phyloP scores from a whole-genome alignment of 2,113 vertebrate species.

The Numenius arquata region DNA sequence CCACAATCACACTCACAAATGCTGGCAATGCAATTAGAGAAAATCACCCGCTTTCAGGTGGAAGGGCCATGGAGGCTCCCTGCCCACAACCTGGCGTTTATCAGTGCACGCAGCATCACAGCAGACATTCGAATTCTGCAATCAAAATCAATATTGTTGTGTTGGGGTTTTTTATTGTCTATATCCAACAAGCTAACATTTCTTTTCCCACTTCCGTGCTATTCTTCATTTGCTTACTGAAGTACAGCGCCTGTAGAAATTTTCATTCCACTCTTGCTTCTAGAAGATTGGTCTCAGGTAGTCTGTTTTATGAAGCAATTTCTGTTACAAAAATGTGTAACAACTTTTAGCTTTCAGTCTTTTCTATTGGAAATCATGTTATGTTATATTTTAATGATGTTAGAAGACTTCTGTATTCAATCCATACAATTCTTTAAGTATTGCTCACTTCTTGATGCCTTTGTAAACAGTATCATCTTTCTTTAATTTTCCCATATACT shows the following conservation, averaged over 20 bases:
- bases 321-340: not conserved
- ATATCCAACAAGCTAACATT: not conserved
- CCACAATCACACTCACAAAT: not conserved
- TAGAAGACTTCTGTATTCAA: not conserved
- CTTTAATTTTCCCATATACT: not conserved
- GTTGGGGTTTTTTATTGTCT: accelerated
- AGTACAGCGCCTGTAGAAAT: not conserved
- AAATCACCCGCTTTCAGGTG: not conserved
- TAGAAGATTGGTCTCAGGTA: not conserved
- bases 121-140: not conserved
- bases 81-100: not conserved
- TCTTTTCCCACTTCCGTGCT: not conserved
- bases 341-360: not conserved
- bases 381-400: not conserved
- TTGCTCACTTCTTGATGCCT: not conserved
- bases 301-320: not conserved
- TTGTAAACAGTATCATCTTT: not conserved
- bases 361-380: not conserved
- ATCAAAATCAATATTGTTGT: not conserved
- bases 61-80: not conserved
- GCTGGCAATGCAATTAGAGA: not conserved
- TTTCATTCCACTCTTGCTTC: not conserved
- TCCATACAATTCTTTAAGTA: not conserved
- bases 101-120: not conserved
- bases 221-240: not conserved